Conservation (phyloP, 2,888 invertebrate species). For the Noctua janthina region DNA sequence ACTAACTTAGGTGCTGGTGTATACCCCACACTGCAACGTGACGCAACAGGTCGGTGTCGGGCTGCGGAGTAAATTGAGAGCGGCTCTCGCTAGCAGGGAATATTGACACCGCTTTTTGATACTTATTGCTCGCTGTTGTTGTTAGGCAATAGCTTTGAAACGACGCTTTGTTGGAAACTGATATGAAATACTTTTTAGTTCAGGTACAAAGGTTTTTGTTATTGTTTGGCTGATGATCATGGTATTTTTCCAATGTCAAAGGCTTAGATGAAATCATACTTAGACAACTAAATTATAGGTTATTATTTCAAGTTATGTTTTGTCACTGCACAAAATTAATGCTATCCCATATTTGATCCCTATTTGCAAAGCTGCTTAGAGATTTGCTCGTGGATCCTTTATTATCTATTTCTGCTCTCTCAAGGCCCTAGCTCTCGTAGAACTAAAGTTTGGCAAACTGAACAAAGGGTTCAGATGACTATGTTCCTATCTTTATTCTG, state of each 20-base stretch:
- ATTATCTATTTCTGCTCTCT: not conserved
- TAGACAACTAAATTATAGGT: not conserved
- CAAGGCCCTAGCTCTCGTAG: too few species aligned
- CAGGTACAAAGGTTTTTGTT: not conserved
- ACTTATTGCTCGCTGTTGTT: conserved; percentile 22
- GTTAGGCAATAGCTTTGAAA: not conserved
- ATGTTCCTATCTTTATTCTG: not conserved
- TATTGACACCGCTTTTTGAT: conserved; percentile 37
- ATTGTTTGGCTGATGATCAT: not conserved
- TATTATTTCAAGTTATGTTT: not conserved
- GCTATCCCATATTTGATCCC: not conserved
- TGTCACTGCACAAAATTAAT: not conserved
- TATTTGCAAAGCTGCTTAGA: not conserved
- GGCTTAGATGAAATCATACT: not conserved
- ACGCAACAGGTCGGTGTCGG: conserved; percentile 39
- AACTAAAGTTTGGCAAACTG: not conserved
- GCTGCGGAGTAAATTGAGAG: conserved; percentile 34
- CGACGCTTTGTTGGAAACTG: not conserved
- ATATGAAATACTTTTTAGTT: not conserved
- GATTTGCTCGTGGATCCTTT: not conserved
- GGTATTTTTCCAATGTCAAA: not conserved
- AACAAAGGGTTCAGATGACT: not conserved
- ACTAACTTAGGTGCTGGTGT: not conserved
- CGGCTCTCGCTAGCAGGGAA: not conserved
- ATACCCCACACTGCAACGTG: conserved; percentile 12